Evolutionary conservation across 2,797 vertebrate genomes (phyloP).

Genomic region (Rhabdomys pumilio): DNA sequence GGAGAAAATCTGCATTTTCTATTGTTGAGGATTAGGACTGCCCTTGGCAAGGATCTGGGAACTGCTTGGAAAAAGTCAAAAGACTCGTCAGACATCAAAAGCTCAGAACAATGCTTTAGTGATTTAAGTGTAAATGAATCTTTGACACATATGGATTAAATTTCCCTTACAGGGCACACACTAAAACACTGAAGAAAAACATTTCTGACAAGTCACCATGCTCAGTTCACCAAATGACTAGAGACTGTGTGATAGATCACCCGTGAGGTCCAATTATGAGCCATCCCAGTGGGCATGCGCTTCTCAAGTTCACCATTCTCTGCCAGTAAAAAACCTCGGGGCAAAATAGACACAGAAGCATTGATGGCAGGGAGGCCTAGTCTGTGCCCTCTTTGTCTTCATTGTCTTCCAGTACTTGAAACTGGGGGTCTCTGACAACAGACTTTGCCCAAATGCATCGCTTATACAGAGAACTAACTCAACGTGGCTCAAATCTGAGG

Average conservation of each 20-base stretch:
- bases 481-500: not conserved
- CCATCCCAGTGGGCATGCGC: not conserved
- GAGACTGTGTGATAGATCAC: not conserved
- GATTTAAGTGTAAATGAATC: conserved; percentile 81
- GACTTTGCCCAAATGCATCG: not conserved
- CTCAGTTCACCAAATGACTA: conserved; percentile 44
- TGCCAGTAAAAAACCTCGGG: not conserved
- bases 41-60: conserved; percentile 65
- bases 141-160: conserved; percentile 81
- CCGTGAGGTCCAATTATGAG: not conserved
- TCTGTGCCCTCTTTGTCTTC: not conserved
- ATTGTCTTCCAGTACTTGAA: not conserved
- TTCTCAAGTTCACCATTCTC: not conserved
- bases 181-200: conserved; percentile 66
- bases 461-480: not conserved
- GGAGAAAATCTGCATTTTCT: conserved; percentile 53
- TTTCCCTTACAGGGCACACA: conserved; percentile 70
- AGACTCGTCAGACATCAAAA: conserved; percentile 77
- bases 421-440: not conserved
- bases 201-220: conserved; percentile 69
- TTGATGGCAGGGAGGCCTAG: not conserved
- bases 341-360: not conserved
- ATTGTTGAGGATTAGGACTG: conserved; percentile 9
- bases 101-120: conserved; percentile 71
- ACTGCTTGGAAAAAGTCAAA: conserved; percentile 74